Evolutionary conservation across 2,113 vertebrate genomes (phyloP), one percentile per base, ranked within the genome.

Genomic region (Dryoscopus gambensis): DNA sequence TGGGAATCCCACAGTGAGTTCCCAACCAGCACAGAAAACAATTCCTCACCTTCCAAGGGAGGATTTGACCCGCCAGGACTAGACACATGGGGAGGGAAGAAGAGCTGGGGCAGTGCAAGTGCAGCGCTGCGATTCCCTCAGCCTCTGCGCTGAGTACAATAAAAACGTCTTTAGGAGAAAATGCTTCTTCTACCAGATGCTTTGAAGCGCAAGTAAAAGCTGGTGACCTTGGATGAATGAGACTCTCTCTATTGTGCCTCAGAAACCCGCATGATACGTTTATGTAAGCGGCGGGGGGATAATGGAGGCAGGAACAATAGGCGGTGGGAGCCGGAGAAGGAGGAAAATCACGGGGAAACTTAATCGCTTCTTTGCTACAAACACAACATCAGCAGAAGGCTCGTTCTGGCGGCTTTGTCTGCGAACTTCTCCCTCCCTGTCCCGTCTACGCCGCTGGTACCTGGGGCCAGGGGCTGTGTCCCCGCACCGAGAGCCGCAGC

Each of bases 151-250:
- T 1, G 14, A 83, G 84, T 46, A 63, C 71, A 92, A 89, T 39
- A 27, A 60, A 87, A 95, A 80, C 57, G 2, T 95, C 97, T 94
- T 90, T 33, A 55, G 86, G 87, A 93, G 93, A 94, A 95, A 96
- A 79, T 2, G 52, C 80, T 86, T 4, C 93, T 90, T 42, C 78
- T 64, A 37, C 47, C 57, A 47, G 91, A 85, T 9, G 94, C 96
- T 97, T 92, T 95, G 95, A 97, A 96, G 92, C 53, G 37, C 95
- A 84, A 96, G 95, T 89, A 93, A 97, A 95, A 94, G 93, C 95
- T 40, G 83, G 79, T 96, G 97, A 97, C 95, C 96, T 98, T 97
- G 96, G 83, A 68, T 89, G 92, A 94, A 93, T 82, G 93, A 93
- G 93, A 59, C 37, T 67, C 46, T 67, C 80, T 73, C 85, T 65